Base-by-base conservation (phyloP, 1,140 invertebrate species). In the Cydia splendana region DNA sequence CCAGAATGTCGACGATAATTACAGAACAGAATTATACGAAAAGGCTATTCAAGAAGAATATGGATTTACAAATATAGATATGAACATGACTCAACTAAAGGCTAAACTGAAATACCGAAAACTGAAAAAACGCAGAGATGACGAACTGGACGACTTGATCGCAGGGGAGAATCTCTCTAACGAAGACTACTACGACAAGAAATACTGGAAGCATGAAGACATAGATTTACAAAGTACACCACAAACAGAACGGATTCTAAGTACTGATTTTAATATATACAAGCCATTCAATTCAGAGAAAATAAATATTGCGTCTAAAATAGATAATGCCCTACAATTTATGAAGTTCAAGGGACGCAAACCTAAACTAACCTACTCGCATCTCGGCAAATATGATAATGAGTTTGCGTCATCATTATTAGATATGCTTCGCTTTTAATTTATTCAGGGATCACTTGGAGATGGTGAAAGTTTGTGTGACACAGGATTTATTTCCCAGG, bases 111-210 rank as follows among this genome's bases (percentile, higher is more conserved):
- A 62, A 62, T 2, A 3, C 7, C 18, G 57, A 57, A 7, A 57
- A 6, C 0, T 57, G 53, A n/a, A 57, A 18, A 62, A 24, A 62
- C 57, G 57, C n/a, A 20, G 20, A 24, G 57, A 62, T 20, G 57
- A 62, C n/a, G 57, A 62, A 62, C 2, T 62, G 10, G 57, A 62
- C 57, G 57, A 62, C n/a, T 24, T 62, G 20, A 62, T 62, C 57
- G 57, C 57, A 62, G 57, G 57, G n/a, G 57, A 62, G n/a, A 62
- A 62, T 62, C 18, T 62, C 9, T n/a, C 57, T 24, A 62, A 62
- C 20, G 57, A 62, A 62, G 57, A 62, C 24, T 62, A 62, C 57
- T 62, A 62, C 20, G 57, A 62, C 57, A 62, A 62, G 57, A 62
- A 62, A 62, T 62, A 62, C 57, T 62, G 57, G 57, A 24, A 20